Percentiles rank a stretch among this genome's conserved stretches.
Conservation (phyloP, 2,113 vertebrate genomes). For the Sakesphorus luctuosus region DNA sequence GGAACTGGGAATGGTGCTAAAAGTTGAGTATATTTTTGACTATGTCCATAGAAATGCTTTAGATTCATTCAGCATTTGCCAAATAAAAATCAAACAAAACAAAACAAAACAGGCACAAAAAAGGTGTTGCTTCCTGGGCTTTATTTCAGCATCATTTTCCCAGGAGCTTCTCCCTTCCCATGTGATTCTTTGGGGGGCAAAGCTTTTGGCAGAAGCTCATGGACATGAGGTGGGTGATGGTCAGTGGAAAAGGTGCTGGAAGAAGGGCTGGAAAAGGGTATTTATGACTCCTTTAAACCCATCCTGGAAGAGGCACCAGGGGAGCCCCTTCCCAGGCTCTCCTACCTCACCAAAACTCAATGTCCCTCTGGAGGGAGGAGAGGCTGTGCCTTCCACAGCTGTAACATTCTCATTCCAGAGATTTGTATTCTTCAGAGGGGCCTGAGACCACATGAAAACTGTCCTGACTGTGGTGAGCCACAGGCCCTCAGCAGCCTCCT, state of each 20-base stretch:
- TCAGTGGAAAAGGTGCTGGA: neutral
- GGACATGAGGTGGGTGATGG: neutral
- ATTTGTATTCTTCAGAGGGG: neutral
- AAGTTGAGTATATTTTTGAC: neutral
- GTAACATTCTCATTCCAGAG: neutral
- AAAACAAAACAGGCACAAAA: neutral
- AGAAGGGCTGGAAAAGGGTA: neutral
- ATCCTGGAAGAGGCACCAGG: neutral
- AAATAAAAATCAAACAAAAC: neutral
- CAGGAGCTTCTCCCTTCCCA: neutral
- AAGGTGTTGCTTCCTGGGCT: accelerated
- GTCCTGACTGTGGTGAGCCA: neutral
- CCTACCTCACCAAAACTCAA: neutral
- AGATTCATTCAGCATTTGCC: neutral
- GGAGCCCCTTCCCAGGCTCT: neutral
- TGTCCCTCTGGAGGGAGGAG: neutral
- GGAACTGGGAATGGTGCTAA: neutral
- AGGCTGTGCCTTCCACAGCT: neutral
- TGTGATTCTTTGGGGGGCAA: accelerated
- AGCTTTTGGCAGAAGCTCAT: neutral
- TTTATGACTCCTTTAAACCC: neutral
- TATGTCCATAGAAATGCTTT: neutral
- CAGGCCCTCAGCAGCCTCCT: neutral
- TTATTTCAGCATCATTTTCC: neutral
- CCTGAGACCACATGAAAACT: neutral